Base-by-base conservation (phyloP, 2,113 vertebrate species). In the Hippocampus guttulatus region DNA sequence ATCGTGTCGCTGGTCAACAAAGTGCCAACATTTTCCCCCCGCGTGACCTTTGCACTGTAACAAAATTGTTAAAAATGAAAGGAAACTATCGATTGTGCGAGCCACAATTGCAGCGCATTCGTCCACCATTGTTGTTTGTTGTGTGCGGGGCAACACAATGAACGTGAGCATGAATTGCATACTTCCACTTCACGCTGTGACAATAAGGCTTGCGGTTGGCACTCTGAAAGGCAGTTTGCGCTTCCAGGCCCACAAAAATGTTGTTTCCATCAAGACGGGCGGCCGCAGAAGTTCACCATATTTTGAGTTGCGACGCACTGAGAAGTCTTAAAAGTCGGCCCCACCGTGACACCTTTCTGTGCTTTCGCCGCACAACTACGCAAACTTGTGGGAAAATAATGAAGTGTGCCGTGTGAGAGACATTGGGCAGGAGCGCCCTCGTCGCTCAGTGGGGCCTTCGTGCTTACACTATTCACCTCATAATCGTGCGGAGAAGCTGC, bases 401-500 rank as follows among this genome's bases (percentile, higher is more conserved):
- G 74, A 73, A 67, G 60, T 49, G 47, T 2, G 1, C 74, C 30
- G 74, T 62, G 33, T 64, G 41, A 76, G 65, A 69, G 75, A 73
- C 61, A 77, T 58, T 73, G 51, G 62, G 49, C 14, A 21, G 30
- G 6, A 71, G 79, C 60, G 6, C 64, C 16, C 75, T 77, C 62
- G 75, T 82, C 58, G 71, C 54, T 45, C 6, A 27, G 10, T 14
- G 11, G 62, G 62, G 65, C 67, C 45, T 61, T 67, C 67, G 70
- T 25, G 38, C 80, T 25, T 25, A 7, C n/a, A 27, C 64, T 25
- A 57, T 74, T 86, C 41, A 68, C 58, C 68, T 80, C 75, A 84
- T 86, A 77, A 85, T 75, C 58, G 62, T 16, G 68, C 63, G 73
- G 87, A 87, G 77, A 88, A 45, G 84, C 75, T 67, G 69, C 87